Conservation (phyloP, 1,140 invertebrate species). For the Brachionus rotundiformis region DNA sequence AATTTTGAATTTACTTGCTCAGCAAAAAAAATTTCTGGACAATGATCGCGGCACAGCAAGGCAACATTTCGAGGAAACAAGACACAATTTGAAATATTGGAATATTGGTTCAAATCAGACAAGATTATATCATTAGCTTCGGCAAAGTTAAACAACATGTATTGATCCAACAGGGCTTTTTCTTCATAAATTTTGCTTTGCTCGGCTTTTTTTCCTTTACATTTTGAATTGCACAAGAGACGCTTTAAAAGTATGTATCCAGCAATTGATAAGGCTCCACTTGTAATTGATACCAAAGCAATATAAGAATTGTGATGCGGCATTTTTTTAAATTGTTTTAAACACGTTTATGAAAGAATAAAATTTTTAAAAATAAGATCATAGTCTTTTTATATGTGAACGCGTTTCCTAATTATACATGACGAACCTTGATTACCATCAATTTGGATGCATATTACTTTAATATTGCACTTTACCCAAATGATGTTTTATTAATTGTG, state of each 20-base stretch:
- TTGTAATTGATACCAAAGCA: conserved; percentile 5
- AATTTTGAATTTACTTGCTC: conserved; percentile 31
- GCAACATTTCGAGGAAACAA: conserved; percentile 49
- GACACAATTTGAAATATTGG: conserved; percentile 33
- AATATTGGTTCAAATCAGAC: conserved; percentile 24
- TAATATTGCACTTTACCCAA: not conserved
- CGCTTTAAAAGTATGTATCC: conserved; percentile 37
- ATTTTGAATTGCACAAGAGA: conserved; percentile 2
- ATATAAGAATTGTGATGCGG: not conserved
- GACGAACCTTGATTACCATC: not conserved
- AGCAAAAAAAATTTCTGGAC: conserved; percentile 40
- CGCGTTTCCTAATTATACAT: not conserved
- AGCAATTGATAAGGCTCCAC: conserved; percentile 35
- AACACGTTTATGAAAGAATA: conserved; percentile 9
- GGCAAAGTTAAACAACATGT: conserved; percentile 50
- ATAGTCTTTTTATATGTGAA: not conserved
- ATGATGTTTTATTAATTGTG: not conserved
- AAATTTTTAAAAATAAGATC: not conserved
- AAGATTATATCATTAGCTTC: conserved; percentile 21
- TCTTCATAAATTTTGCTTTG: conserved; percentile 52
- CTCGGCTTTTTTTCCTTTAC: not conserved
- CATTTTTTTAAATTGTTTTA: not conserved
- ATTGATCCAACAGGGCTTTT: conserved; percentile 49
- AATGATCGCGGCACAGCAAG: conserved; percentile 37
- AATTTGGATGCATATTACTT: not conserved